Percentiles rank a stretch among this genome's conserved stretches.
These are phyloP conservation scores for Gyrodactylus salaris DNA, from an alignment of 1,140 invertebrate species.

Conservation along the genomic window DNA sequence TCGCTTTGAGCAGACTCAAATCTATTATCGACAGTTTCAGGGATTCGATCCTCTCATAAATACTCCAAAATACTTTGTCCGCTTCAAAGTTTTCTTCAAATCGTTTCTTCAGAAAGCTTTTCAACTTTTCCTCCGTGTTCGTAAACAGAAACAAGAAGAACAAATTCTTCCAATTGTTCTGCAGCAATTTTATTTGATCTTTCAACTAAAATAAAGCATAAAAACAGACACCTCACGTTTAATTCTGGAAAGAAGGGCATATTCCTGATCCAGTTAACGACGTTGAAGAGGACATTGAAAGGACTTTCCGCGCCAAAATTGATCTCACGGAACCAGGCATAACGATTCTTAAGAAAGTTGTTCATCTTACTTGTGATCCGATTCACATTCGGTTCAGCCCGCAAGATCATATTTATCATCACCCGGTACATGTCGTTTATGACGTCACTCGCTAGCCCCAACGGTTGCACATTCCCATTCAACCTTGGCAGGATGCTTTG, in stretches of 20 bases:
- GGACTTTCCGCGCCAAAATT: not conserved
- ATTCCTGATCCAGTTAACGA: not conserved
- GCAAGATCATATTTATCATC: not conserved
- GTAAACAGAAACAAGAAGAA: not conserved
- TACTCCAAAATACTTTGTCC: not conserved
- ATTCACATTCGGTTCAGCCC: not conserved
- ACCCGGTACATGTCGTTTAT: not conserved
- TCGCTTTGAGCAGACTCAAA: not conserved
- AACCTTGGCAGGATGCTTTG: not conserved
- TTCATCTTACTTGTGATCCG: not conserved
- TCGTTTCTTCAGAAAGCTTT: not conserved
- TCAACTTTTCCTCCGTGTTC: not conserved
- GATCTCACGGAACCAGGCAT: not conserved
- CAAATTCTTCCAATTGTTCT: not conserved
- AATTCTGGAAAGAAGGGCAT: conserved; percentile 4
- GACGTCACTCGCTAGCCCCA: not conserved
- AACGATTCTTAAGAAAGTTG: not conserved
- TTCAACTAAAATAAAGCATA: not conserved
- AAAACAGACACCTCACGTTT: not conserved
- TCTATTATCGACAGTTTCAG: not conserved
- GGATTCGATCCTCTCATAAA: not conserved
- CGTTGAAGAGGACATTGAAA: not conserved
- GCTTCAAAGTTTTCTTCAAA: not conserved
- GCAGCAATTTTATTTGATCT: not conserved
- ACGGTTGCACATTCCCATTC: not conserved